Conservation (phyloP, 2,888 invertebrate species). For the Barypeithes pellucidus region DNA sequence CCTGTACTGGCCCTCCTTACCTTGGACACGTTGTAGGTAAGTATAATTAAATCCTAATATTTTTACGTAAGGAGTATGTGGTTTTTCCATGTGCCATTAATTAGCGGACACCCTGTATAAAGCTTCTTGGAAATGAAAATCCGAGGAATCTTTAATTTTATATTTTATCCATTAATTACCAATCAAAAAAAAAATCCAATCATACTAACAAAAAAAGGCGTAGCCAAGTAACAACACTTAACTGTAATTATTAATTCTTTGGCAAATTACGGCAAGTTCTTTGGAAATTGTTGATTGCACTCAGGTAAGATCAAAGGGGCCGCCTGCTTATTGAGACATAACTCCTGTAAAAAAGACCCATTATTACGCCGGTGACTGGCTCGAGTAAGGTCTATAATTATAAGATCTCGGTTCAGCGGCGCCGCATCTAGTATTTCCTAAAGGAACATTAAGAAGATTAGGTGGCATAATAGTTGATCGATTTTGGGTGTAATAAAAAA, state of each 20-base stretch:
- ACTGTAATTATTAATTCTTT: constrained; percentile 32
- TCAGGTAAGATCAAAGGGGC: constrained; percentile 61
- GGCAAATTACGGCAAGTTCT: constrained; percentile 30
- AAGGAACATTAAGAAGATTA: neutral
- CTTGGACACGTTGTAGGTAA: no score
- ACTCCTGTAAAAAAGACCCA: constrained; percentile 59
- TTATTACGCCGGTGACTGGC: constrained; percentile 38
- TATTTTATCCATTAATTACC: neutral
- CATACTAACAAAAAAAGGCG: constrained; percentile 21
- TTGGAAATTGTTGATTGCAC: constrained; percentile 56
- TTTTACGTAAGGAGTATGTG: no score
- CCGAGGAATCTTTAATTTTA: neutral
- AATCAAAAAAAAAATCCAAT: constrained; percentile 4
- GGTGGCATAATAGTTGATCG: neutral
- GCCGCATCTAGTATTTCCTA: neutral
- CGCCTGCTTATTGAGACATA: constrained; percentile 64
- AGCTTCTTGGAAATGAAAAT: neutral
- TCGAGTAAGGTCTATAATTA: constrained; percentile 21
- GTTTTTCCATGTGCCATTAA: no score
- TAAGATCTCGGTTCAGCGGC: neutral
- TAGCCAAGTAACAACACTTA: constrained; percentile 31
- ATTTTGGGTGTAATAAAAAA: no score
- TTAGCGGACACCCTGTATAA: neutral
- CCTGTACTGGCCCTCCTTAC: no score
- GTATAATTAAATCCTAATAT: no score